Percentiles rank a stretch among this genome's conserved stretches.
Conservation (phyloP, 2,113 vertebrate species). For the Prochilodus magdalenae region DNA sequence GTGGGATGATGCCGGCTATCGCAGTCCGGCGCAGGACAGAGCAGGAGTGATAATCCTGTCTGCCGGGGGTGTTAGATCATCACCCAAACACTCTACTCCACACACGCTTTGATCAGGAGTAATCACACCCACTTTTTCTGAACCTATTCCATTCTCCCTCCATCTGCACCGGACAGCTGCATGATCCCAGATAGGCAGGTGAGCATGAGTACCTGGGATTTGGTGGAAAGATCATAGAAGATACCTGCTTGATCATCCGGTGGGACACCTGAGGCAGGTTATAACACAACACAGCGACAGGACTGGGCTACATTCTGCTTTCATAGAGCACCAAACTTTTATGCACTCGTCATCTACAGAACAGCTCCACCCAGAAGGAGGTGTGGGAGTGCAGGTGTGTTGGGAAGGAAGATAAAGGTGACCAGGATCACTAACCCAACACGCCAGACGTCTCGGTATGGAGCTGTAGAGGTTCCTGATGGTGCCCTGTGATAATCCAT, state of each 20-base stretch:
- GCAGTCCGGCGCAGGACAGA: neutral
- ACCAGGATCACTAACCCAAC: too few species aligned
- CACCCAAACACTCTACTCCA: slow-evolving; percentile 24
- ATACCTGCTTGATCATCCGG: neutral
- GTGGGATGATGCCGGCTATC: slow-evolving; percentile 26
- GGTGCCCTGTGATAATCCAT: too few species aligned
- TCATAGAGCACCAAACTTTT: too few species aligned
- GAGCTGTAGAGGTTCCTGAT: too few species aligned
- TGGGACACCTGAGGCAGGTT: too few species aligned
- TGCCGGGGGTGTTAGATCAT: slow-evolving; percentile 21
- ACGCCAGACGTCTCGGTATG: too few species aligned
- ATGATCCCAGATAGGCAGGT: neutral
- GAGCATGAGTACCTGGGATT: neutral
- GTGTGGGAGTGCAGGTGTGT: too few species aligned
- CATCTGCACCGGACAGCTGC: neutral
- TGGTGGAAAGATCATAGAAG: neutral
- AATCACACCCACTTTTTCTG: neutral
- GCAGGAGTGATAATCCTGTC: slow-evolving; percentile 36
- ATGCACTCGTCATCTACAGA: too few species aligned
- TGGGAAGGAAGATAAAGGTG: too few species aligned
- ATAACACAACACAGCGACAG: too few species aligned
- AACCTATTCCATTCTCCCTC: neutral
- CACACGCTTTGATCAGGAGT: slow-evolving; percentile 32
- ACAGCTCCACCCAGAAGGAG: too few species aligned
- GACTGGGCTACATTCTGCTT: too few species aligned